phyloP scores from a whole-genome alignment of 2,797 vertebrate species.

The Acipenser oxyrinchus region DNA sequence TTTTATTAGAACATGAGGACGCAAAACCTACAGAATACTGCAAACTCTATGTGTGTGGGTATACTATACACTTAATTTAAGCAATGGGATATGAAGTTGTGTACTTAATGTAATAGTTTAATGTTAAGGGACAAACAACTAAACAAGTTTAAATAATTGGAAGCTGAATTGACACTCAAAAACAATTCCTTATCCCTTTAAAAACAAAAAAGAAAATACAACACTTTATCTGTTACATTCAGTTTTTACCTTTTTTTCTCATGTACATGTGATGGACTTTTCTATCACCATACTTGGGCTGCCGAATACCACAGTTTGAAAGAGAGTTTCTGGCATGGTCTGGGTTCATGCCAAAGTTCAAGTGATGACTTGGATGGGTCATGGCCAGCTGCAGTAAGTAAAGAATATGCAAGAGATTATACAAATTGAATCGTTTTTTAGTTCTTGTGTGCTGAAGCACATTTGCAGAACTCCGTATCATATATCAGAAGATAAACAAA shows the following conservation, averaged over 20 bases:
- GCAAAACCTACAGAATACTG: background rate
- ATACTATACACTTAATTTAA: too few species aligned
- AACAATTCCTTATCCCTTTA: too few species aligned
- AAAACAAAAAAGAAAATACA: background rate
- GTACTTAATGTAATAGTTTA: too few species aligned
- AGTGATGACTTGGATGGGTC: constrained; percentile 97
- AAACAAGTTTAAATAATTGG: too few species aligned
- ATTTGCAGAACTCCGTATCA: too few species aligned
- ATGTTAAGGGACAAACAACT: too few species aligned
- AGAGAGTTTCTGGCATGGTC: constrained; percentile 95
- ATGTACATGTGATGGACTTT: constrained; percentile 98
- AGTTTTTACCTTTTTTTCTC: constrained; percentile 85
- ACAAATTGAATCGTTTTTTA: background rate
- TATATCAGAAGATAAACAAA: too few species aligned
- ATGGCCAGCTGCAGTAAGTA: constrained; percentile 76
- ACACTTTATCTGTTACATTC: background rate
- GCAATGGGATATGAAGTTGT: too few species aligned
- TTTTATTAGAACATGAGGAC: background rate
- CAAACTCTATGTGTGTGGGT: background rate
- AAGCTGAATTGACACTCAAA: too few species aligned
- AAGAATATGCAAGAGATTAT: background rate
- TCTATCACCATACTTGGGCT: constrained; percentile 93
- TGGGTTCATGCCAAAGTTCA: constrained; percentile 98
- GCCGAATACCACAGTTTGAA: constrained; percentile 93
- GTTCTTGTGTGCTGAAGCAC: background rate